Evolutionary conservation across 2,888 invertebrate species (phyloP), one percentile per base, ranked within the genome.

Genomic region (Crocallis elinguaria): DNA sequence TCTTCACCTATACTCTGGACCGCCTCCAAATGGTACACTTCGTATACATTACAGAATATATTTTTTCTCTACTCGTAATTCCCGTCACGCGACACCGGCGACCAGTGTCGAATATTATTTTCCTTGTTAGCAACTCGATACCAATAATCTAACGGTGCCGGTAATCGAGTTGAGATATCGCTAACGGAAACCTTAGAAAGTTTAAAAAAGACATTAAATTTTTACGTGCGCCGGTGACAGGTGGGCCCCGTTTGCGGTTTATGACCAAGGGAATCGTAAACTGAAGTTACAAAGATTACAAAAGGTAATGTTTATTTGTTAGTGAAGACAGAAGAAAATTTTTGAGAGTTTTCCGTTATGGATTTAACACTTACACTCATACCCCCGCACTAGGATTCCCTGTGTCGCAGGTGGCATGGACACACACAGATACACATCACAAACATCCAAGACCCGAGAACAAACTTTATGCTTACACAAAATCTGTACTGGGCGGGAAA

Each of bases 31-130:
- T 63, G 57, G 69, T 68, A 62, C 65, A 61, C 69, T 52, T 49
- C 39, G 68, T 82, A 72, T 82, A 74, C 62, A 75, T 82, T 79
- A 79, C 82, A 8, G 73, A n/a, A n/a, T n/a, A n/a, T n/a, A n/a
- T n/a, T 51, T 77, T 81, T 75, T 79, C 79, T 71, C 66, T 71
- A n/a, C n/a, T n/a, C n/a, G n/a, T n/a, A 66, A 80, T 75, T 74
- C 75, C 59, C 55, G 84, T 75, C 80, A 88, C 78, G 76, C 71
- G 80, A 88, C 80, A 88, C 87, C 82, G 66, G 73, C 61, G 77
- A 69, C 71, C 77, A 79, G 86, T 82, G 79, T 86, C 84, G 71
- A 84, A 88, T 89, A 89, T 85, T 80, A 85, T 84, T 86, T 88
- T 87, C 78, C 79, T 85, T 74, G 83, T 82, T 80, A 84, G 83